Evolutionary conservation across 2,113 vertebrate species (phyloP), one percentile per base, ranked within the genome.

Genomic region (Butorides virescens): DNA sequence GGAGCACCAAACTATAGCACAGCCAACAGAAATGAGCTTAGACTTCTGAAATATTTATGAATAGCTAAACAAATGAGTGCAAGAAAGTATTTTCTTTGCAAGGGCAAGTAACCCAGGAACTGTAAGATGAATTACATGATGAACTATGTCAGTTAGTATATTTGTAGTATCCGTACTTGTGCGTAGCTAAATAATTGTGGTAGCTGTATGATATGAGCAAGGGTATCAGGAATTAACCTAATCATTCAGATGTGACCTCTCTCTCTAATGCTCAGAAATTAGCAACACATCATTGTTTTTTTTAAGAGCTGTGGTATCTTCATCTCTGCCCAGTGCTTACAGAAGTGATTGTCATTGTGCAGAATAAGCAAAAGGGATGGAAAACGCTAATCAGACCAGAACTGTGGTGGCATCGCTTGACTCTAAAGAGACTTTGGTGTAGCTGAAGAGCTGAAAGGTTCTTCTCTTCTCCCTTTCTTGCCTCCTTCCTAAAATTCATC

Each of bases 271-370:
- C 53, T 83, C 42, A 82, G 81, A 95, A 90, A 94, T 92, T 59
- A 97, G 67, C 84, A 92, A 73, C 82, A 82, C 29, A 86, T 93
- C 37, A 90, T 82, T 92, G 82, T 37, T 91, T 92, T 84, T 91
- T 89, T 65, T 73, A 85, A 85, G 71, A 67, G 85, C 62, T 80
- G 32, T 61, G 36, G 42, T 86, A 63, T 86, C 63, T 88, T 95
- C n/a, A 78, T 75, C 90, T 95, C 87, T 92, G 53, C 47, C 27
- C 67, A 55, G 29, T 62, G 47, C 74, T 90, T 88, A 87, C 37
- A 62, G 92, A 96, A 91, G 74, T 32, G 55, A 80, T 70, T 65
- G 62, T 49, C 91, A 70, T 82, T 72, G 53, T 88, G 58, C 62
- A 79, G 94, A 95, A 93, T 91, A 93, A 93, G 81, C 56, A 79